Evolutionary conservation across 1,140 invertebrate genomes (phyloP).

Genomic region (Bursaphelenchus mucronatus): DNA sequence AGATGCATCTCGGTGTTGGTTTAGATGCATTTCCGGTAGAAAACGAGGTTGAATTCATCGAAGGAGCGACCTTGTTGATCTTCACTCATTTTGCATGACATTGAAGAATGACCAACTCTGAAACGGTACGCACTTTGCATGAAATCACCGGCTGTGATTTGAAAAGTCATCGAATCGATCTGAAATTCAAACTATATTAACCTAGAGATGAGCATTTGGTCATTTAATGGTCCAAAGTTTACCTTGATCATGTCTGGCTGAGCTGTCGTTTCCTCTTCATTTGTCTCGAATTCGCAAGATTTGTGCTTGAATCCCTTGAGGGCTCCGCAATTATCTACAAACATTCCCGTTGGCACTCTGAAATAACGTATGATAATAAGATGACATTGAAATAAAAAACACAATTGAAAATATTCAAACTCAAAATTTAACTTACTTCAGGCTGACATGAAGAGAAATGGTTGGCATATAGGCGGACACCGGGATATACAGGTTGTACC

Average conservation of each 20-base stretch:
- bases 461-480: constrained; percentile 47
- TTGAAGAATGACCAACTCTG: constrained; percentile 51
- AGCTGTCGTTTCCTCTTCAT: neutral
- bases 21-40: constrained; percentile 49
- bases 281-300: constrained; percentile 22
- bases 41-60: constrained; percentile 59
- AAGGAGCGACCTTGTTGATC: constrained; percentile 39
- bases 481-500: constrained; percentile 45
- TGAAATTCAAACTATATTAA: constrained; percentile 28
- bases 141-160: constrained; percentile 52
- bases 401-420: neutral
- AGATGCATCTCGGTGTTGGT: no score
- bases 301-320: constrained; percentile 39
- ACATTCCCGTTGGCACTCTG: constrained; percentile 32
- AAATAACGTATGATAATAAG: constrained; percentile 19
- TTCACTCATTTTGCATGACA: constrained; percentile 39
- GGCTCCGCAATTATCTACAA: constrained; percentile 40
- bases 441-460: constrained; percentile 29
- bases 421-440: constrained; percentile 32
- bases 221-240: constrained; percentile 14
- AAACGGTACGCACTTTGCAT: constrained; percentile 55
- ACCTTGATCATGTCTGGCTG: constrained; percentile 16
- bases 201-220: neutral
- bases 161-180: constrained; percentile 46
- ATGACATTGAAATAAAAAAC: neutral